These are phyloP conservation scores for Neomorphus geoffroyi DNA, from an alignment of 2,797 vertebrate species.

Conservation along the genomic window DNA sequence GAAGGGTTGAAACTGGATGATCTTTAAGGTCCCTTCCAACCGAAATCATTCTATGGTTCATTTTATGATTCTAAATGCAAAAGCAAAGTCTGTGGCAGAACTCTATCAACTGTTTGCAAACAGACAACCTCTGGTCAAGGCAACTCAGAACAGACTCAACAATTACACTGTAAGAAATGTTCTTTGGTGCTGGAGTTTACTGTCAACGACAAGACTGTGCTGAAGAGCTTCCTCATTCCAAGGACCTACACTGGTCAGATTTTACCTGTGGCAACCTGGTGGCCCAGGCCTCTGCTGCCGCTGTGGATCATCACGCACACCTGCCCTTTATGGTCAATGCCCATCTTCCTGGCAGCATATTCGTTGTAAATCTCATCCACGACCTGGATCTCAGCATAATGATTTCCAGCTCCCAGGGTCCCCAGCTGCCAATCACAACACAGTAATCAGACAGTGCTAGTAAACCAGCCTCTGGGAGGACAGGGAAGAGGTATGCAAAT, in stretches of 20 bases:
- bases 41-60: too few relatives aligned
- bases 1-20: too few relatives aligned
- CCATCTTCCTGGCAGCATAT: slow-evolving; percentile 98
- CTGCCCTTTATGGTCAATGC: slow-evolving; percentile 96
- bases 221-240: not conserved
- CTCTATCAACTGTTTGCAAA: not conserved
- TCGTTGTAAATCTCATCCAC: slow-evolving; percentile 98
- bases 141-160: not conserved
- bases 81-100: not conserved
- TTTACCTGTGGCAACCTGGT: slow-evolving; percentile 97
- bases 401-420: slow-evolving; percentile 95
- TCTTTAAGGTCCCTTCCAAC: too few relatives aligned
- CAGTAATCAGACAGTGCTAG: not conserved
- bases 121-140: not conserved
- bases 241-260: not conserved
- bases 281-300: slow-evolving; percentile 94
- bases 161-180: not conserved
- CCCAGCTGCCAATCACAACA: slow-evolving; percentile 83
- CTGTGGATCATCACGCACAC: slow-evolving; percentile 99
- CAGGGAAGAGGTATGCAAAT: accelerated
- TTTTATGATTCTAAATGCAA: not conserved
- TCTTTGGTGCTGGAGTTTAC: not conserved
- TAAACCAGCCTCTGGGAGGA: not conserved
- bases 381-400: slow-evolving; percentile 97
- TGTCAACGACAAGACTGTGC: not conserved